Evolutionary conservation across 1,140 invertebrate genomes (phyloP).

Genomic region (Drosophila dunni): DNA sequence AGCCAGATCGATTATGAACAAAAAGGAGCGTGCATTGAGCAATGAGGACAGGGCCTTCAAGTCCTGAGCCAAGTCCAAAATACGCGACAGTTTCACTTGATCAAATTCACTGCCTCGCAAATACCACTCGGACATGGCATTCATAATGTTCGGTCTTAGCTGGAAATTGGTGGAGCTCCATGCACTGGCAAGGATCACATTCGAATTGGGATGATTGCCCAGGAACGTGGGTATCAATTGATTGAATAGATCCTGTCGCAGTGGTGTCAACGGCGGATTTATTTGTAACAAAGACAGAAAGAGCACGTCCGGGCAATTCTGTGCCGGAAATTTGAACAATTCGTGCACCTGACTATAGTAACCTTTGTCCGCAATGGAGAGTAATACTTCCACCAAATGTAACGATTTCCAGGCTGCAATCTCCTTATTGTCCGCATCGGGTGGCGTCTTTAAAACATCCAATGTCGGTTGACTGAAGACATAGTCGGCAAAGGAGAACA

Average conservation of each 20-base stretch:
- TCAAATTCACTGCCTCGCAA: conserved; percentile 93
- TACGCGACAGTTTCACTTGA: conserved; percentile 95
- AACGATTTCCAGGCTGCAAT: conserved; percentile 95
- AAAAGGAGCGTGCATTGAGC: conserved; percentile 96
- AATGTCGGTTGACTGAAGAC: conserved; percentile 93
- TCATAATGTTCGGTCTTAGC: conserved; percentile 95
- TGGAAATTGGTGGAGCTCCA: conserved; percentile 93
- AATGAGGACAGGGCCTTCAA: conserved; percentile 96
- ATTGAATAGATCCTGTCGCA: conserved; percentile 93
- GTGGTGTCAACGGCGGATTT: conserved; percentile 89
- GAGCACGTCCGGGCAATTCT: conserved; percentile 97
- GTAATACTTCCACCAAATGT: conserved; percentile 94
- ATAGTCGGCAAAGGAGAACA: conserved; percentile 97
- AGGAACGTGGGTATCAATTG: conserved; percentile 96
- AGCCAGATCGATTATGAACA: conserved; percentile 98
- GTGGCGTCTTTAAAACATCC: conserved; percentile 95
- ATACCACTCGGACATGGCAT: conserved; percentile 99
- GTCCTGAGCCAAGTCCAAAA: conserved; percentile 98
- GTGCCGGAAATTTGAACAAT: conserved; percentile 95
- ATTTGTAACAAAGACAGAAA: conserved; percentile 95
- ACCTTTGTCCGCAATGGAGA: conserved; percentile 94
- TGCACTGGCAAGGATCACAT: conserved; percentile 95
- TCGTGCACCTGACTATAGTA: conserved; percentile 93
- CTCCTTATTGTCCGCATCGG: conserved; percentile 96
- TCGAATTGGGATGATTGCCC: conserved; percentile 97